These are phyloP conservation scores for Entelurus aequoreus DNA, from an alignment of 2,113 vertebrate species.

Conservation along the genomic window DNA sequence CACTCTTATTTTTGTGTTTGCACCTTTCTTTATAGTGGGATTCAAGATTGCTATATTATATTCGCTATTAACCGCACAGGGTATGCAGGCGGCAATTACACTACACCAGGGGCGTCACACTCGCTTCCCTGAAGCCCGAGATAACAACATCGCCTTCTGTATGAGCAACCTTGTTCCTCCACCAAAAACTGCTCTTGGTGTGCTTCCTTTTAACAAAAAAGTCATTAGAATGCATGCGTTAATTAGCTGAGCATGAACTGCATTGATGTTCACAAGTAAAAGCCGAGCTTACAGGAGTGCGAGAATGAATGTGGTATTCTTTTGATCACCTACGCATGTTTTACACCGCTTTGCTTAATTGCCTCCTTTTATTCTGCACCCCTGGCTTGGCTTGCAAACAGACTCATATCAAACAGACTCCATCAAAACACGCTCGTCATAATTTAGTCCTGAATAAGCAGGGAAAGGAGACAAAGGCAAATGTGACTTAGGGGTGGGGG, in stretches of 20 bases:
- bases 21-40: too few relatives aligned
- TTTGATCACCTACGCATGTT: slow-evolving; percentile 16
- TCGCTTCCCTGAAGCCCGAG: slow-evolving; percentile 7
- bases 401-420: background rate
- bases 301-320: slow-evolving; percentile 31
- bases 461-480: background rate
- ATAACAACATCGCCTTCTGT: slow-evolving; percentile 12
- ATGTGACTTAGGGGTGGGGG: too few relatives aligned
- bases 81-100: too few relatives aligned
- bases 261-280: slow-evolving; percentile 53
- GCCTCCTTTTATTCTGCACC: too few relatives aligned
- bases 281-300: slow-evolving; percentile 31
- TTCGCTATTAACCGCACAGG: too few relatives aligned
- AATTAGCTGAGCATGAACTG: slow-evolving; percentile 27
- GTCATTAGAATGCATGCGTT: slow-evolving; percentile 30
- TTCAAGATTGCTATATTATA: too few relatives aligned
- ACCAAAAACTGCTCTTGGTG: slow-evolving; percentile 23
- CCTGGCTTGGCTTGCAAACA: too few relatives aligned
- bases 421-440: background rate
- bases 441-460: background rate
- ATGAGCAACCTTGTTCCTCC: slow-evolving; percentile 9
- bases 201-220: slow-evolving; percentile 16
- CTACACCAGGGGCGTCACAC: too few relatives aligned
- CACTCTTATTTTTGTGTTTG: too few relatives aligned
- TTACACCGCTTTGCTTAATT: slow-evolving; percentile 16